A percentile compares a stretch with the other conserved stretches of the same genome.
phyloP scores from a whole-genome alignment of 2,888 invertebrate genomes.

The Chouioia cunea region DNA sequence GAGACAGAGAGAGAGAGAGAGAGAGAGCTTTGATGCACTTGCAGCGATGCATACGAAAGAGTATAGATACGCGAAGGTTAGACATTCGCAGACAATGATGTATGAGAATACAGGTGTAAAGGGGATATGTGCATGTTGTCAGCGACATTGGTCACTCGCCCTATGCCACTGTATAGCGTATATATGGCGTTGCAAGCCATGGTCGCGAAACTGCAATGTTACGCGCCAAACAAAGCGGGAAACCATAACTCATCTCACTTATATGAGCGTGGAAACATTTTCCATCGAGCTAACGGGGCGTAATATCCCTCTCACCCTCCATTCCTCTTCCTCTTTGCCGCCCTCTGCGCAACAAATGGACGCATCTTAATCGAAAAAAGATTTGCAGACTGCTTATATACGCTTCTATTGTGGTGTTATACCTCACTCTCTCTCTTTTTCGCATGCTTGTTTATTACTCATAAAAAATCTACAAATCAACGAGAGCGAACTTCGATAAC shows the following conservation, averaged over 20 bases:
- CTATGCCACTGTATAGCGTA: too few species aligned
- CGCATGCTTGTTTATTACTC: constrained; percentile 31
- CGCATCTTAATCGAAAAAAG: constrained; percentile 34
- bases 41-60: too few species aligned
- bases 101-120: constrained; percentile 50
- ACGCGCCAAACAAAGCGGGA: constrained; percentile 51
- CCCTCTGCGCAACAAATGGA: background rate
- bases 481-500: background rate
- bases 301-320: background rate
- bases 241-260: constrained; percentile 55
- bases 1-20: constrained; percentile 7
- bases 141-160: too few species aligned
- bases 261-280: constrained; percentile 47
- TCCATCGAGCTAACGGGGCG: constrained; percentile 9
- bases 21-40: too few species aligned
- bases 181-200: constrained; percentile 50
- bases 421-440: background rate
- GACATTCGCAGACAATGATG: constrained; percentile 46
- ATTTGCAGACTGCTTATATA: background rate
- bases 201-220: constrained; percentile 46
- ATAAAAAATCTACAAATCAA: constrained; percentile 23
- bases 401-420: too few species aligned
- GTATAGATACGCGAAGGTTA: background rate
- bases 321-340: too few species aligned
- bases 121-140: constrained; percentile 48